phyloP scores from a whole-genome alignment of 2,113 vertebrate genomes.

The Perca flavescens region DNA sequence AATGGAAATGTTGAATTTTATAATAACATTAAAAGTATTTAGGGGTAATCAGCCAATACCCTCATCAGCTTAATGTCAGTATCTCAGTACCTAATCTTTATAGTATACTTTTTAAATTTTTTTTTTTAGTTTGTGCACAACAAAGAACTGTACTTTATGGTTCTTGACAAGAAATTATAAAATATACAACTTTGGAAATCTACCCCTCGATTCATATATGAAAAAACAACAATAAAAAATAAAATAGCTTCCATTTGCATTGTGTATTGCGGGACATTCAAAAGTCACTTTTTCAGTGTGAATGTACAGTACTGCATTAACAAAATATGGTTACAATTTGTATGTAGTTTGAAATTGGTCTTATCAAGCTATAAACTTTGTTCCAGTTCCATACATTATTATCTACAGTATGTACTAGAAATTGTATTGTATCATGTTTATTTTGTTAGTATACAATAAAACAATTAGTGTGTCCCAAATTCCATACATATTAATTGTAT shows the following conservation, averaged over 20 bases:
- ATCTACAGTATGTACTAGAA: background rate
- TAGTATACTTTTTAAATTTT: background rate
- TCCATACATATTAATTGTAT: background rate
- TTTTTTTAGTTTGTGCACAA: background rate
- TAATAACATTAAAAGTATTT: background rate
- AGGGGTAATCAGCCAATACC: background rate
- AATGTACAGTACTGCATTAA: background rate
- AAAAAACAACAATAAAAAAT: background rate
- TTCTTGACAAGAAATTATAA: background rate
- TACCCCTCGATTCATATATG: background rate
- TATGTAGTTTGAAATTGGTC: background rate
- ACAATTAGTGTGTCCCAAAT: background rate
- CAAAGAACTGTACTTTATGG: too few species aligned
- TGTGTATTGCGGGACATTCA: background rate
- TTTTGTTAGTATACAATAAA: background rate
- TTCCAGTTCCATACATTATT: conserved; percentile 21
- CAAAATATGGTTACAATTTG: background rate
- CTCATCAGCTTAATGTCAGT: background rate
- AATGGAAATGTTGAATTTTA: background rate
- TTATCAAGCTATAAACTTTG: conserved; percentile 11
- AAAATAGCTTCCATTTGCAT: background rate
- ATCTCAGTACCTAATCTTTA: background rate
- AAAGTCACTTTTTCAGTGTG: background rate
- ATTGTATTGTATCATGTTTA: background rate
- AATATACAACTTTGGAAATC: background rate